Evolutionary conservation across 2,797 vertebrate species (phyloP).

Genomic region (Falco naumanni): DNA sequence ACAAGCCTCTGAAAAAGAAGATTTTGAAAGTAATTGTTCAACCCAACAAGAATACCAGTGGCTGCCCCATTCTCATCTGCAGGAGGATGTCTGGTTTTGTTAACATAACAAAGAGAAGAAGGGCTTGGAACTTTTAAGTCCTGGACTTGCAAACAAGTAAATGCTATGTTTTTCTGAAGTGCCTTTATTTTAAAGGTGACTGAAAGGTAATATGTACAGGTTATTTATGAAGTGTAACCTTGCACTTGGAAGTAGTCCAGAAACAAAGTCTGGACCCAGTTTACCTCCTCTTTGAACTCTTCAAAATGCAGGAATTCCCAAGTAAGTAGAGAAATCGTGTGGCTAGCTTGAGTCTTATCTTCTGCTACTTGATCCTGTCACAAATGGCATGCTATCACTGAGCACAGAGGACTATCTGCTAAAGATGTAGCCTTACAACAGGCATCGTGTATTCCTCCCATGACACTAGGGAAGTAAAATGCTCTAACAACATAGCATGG

Average conservation of each 20-base stretch:
- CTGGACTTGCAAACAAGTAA: background rate
- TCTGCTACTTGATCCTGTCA: background rate
- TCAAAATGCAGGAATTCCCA: background rate
- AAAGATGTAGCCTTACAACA: background rate
- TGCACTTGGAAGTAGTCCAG: background rate
- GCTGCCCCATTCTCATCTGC: background rate
- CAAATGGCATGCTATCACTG: background rate
- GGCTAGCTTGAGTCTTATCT: background rate
- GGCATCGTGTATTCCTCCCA: background rate
- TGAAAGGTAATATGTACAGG: background rate
- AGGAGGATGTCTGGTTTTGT: background rate
- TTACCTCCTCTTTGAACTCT: background rate
- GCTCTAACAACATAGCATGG: background rate
- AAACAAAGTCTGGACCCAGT: background rate
- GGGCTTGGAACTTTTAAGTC: background rate
- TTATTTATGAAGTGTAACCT: background rate
- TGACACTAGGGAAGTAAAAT: background rate
- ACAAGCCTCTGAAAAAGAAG: background rate
- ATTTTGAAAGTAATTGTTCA: background rate
- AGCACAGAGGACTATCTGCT: background rate
- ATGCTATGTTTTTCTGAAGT: background rate
- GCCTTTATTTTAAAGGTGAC: background rate
- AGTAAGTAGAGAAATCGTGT: background rate
- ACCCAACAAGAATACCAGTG: background rate
- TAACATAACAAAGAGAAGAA: background rate